Evolutionary conservation across 23 tunicate genomes (phyloP).

Genomic region (Trididemnum miniatum): DNA sequence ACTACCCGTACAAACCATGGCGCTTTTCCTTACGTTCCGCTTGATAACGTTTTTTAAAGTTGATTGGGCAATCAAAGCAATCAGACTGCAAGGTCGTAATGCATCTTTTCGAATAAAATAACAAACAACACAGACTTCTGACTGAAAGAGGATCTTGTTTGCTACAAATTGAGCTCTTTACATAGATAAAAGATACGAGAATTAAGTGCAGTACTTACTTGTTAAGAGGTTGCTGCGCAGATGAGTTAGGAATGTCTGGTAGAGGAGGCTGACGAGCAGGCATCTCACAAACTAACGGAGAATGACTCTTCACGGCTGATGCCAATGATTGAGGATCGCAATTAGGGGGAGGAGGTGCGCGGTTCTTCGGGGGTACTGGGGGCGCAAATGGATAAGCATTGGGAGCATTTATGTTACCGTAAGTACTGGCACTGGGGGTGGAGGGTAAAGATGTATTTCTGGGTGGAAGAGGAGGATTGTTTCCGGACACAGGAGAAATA

Average conservation of each 20-base stretch:
- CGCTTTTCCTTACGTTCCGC: too few relatives aligned
- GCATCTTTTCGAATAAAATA: too few relatives aligned
- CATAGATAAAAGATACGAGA: too few relatives aligned
- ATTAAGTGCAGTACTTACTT: too few relatives aligned
- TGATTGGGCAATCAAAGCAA: too few relatives aligned
- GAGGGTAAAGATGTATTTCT: constrained; percentile 19
- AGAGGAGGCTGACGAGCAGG: constrained; percentile 24
- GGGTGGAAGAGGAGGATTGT: constrained; percentile 59
- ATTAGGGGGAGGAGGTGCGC: constrained; percentile 30
- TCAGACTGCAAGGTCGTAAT: too few relatives aligned
- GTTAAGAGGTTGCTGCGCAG: neutral
- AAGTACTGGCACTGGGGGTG: neutral
- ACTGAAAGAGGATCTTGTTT: too few relatives aligned
- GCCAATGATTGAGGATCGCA: constrained; percentile 5
- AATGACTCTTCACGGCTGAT: neutral
- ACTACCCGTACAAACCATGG: too few relatives aligned
- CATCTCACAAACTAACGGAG: neutral
- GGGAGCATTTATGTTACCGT: neutral
- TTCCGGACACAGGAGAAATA: neutral
- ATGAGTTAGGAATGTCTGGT: neutral
- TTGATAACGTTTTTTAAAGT: too few relatives aligned
- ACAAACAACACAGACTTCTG: too few relatives aligned
- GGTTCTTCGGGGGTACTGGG: constrained; percentile 50
- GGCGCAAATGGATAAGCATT: neutral
- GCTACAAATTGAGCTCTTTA: too few relatives aligned